Evolutionary conservation across 1,140 invertebrate genomes (phyloP).

Genomic region (Trichomalopsis sarcophagae): DNA sequence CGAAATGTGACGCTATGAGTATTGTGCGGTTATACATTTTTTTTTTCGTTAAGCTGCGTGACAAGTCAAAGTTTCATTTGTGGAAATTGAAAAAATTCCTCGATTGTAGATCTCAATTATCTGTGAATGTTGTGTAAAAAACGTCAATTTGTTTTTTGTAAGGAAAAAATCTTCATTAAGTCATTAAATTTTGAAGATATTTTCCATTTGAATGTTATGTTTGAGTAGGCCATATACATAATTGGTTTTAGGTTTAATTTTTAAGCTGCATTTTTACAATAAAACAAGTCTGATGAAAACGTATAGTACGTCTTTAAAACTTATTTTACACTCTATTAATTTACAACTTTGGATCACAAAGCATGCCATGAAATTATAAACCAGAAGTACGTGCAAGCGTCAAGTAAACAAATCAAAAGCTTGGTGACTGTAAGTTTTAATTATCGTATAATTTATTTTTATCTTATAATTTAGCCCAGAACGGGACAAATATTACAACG

Average conservation of each 20-base stretch:
- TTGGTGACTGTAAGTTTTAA: slow-evolving; percentile 18
- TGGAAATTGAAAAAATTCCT: too few relatives aligned
- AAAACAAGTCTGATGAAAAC: background rate
- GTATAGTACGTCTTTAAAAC: background rate
- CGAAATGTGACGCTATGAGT: too few relatives aligned
- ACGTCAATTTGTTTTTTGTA: background rate
- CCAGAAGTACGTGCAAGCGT: background rate
- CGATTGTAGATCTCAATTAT: too few relatives aligned
- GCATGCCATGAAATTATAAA: background rate
- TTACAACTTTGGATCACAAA: background rate
- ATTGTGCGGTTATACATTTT: too few relatives aligned
- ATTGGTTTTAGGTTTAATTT: background rate
- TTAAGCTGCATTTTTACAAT: too few relatives aligned
- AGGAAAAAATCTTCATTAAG: background rate
- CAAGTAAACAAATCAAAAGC: background rate
- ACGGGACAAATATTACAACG: slow-evolving; percentile 37
- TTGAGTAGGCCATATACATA: slow-evolving; percentile 3
- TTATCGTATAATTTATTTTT: slow-evolving; percentile 44
- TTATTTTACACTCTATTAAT: background rate
- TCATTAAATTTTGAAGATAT: slow-evolving; percentile 2
- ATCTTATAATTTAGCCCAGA: slow-evolving; percentile 27
- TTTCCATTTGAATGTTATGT: background rate
- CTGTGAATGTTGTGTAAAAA: background rate
- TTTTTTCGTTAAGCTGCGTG: too few relatives aligned
- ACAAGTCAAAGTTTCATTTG: too few relatives aligned